Base-by-base conservation (phyloP, 2,113 vertebrate species). In the Barbus barbus region DNA sequence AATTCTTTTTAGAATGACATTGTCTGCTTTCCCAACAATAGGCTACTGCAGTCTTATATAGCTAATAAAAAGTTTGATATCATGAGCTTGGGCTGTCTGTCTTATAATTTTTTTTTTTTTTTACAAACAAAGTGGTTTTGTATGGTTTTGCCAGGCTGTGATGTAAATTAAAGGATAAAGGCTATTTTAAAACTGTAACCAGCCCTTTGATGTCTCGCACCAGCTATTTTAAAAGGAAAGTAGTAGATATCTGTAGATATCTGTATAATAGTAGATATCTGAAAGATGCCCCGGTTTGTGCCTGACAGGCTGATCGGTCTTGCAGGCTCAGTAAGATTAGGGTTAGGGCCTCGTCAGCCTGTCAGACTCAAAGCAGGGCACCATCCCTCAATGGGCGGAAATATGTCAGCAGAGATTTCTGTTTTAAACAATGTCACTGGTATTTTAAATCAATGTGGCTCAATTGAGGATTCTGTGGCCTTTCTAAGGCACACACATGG, bases 271-370 rank as follows among this genome's bases (percentile, higher is more conserved):
- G 73, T 16, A 75, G 46, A 51, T 48, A 20, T 75, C 26, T 31
- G 46, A 51, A 48, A 75, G 46, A 31, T 22, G 16, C 13, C 8
- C 16, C 16, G 26, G 24, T 75, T 51, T 75, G 46, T 75, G 44
- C 41, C 73, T 75, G 73, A 75, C 73, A 75, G 73, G 46, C 26
- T 75, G 73, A 75, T 75, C 44, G 44, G 7, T 51, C 73, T 75
- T 75, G 72, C 44, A 75, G 72, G 44, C 44, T 51, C 26, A 12
- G 73, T 51, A 51, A 75, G 73, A 75, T 75, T 75, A 51, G 16
- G 73, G 46, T 75, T 51, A 51, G 46, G 73, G 26, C 73, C 73
- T 75, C 26, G 73, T 75, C 73, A 31, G 46, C 73, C 73, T 51
- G 73, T 51, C 73, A 74, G 36, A n/a, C 22, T 9, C n/a, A 44